These are phyloP conservation scores for Zaprionus ornatus DNA, from an alignment of 1,140 invertebrate genomes.

Conservation along the genomic window DNA sequence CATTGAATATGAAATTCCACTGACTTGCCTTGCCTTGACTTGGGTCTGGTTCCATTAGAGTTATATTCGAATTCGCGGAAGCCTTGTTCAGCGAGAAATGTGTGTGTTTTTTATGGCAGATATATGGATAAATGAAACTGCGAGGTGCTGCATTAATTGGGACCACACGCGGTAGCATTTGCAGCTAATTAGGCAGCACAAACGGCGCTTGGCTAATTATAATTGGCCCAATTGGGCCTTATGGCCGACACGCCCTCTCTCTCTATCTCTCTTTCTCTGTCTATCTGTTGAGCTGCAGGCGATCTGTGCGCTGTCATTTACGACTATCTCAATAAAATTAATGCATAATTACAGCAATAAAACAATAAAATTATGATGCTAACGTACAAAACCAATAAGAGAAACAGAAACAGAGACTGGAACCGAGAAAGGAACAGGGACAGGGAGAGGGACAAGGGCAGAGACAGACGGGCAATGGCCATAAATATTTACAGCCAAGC, in stretches of 20 bases:
- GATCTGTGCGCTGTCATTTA: conserved; percentile 57
- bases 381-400: conserved; percentile 26
- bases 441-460: conserved; percentile 4
- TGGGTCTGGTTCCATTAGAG: not conserved
- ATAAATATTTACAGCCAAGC: conserved; percentile 82
- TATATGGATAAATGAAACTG: conserved; percentile 42
- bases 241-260: conserved; percentile 9
- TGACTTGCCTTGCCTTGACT: not conserved
- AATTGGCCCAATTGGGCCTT: conserved; percentile 49
- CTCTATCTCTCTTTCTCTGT: not conserved
- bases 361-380: conserved; percentile 77
- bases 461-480: conserved; percentile 49
- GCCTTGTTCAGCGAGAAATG: not conserved
- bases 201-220: conserved; percentile 69
- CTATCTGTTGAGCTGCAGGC: conserved; percentile 4
- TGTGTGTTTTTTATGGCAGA: conserved; percentile 2
- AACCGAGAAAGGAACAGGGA: conserved; percentile 4
- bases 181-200: conserved; percentile 57
- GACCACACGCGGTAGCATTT: conserved; percentile 13
- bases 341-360: conserved; percentile 78
- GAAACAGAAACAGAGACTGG: conserved; percentile 12
- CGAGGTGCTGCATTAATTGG: not conserved
- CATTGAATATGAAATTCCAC: not conserved
- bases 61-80: not conserved
- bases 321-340: conserved; percentile 78